Percentiles rank a stretch among this genome's conserved stretches.
Conservation (phyloP, 1,140 invertebrate species). For the Macrobrachium nipponense region DNA sequence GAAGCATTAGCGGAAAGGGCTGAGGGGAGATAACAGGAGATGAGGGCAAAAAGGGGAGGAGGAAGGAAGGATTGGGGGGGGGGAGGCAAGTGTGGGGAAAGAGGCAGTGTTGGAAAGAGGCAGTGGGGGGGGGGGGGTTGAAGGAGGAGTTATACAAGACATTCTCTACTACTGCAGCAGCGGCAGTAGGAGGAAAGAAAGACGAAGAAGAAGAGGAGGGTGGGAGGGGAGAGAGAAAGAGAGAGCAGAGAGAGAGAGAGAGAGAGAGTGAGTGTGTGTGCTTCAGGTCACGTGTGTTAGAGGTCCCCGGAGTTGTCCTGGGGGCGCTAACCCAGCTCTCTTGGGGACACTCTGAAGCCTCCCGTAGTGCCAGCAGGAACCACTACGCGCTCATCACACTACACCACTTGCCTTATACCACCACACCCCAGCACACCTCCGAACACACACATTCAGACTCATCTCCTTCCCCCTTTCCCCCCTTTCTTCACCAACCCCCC, state of each 20-base stretch:
- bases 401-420: neutral
- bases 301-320: slow-evolving; percentile 35
- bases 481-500: neutral
- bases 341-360: slow-evolving; percentile 45
- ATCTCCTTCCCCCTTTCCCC: neutral
- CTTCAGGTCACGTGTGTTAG: slow-evolving; percentile 55
- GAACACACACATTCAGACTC: slow-evolving; percentile 6
- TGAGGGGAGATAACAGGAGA: neutral
- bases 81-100: no score
- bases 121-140: neutral
- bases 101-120: neutral
- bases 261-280: neutral
- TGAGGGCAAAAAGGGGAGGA: neutral
- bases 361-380: slow-evolving; percentile 31
- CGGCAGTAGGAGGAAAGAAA: neutral
- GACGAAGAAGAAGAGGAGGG: neutral
- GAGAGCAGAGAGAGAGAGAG: neutral
- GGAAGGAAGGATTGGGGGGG: neutral
- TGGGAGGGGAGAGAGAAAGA: neutral
- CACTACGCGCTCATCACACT: slow-evolving; percentile 42
- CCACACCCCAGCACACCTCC: neutral
- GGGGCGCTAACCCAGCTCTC: slow-evolving; percentile 45
- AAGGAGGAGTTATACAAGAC: neutral
- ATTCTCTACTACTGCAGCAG: neutral
- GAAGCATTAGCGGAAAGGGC: neutral